phyloP scores from a whole-genome alignment of 2,888 invertebrate genomes.

The Heliconius sara region DNA sequence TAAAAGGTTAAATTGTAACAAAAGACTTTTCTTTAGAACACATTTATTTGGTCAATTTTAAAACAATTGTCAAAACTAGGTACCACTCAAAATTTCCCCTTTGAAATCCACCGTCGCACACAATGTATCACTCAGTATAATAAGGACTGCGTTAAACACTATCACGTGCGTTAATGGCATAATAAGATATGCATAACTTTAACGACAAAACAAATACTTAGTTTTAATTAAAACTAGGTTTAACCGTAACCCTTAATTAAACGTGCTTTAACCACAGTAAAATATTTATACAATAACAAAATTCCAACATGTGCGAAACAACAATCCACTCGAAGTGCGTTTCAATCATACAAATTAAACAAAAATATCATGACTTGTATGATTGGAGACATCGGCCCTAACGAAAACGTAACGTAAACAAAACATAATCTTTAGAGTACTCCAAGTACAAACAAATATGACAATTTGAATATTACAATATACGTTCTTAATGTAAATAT shows the following conservation, averaged over 20 bases:
- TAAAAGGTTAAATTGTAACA: slow-evolving; percentile 48
- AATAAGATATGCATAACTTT: slow-evolving; percentile 74
- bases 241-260: slow-evolving; percentile 75
- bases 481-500: slow-evolving; percentile 6
- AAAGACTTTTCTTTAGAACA: slow-evolving; percentile 75
- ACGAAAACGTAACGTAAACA: background rate
- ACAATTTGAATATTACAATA: slow-evolving; percentile 12
- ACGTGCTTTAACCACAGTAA: slow-evolving; percentile 70
- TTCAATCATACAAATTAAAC: slow-evolving; percentile 66
- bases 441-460: slow-evolving; percentile 12
- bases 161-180: slow-evolving; percentile 81
- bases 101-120: slow-evolving; percentile 50
- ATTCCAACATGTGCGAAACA: slow-evolving; percentile 68
- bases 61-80: slow-evolving; percentile 75
- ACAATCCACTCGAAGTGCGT: slow-evolving; percentile 76
- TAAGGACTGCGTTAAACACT: slow-evolving; percentile 59
- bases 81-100: slow-evolving; percentile 71
- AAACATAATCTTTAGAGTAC: slow-evolving; percentile 8
- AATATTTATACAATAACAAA: slow-evolving; percentile 75
- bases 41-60: slow-evolving; percentile 83
- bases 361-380: slow-evolving; percentile 45
- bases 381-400: slow-evolving; percentile 30
- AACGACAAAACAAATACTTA: slow-evolving; percentile 64
- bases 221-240: slow-evolving; percentile 60
- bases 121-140: slow-evolving; percentile 43